Base-by-base conservation (phyloP, 2,797 vertebrate species). In the Coranthus polyacanthus region DNA sequence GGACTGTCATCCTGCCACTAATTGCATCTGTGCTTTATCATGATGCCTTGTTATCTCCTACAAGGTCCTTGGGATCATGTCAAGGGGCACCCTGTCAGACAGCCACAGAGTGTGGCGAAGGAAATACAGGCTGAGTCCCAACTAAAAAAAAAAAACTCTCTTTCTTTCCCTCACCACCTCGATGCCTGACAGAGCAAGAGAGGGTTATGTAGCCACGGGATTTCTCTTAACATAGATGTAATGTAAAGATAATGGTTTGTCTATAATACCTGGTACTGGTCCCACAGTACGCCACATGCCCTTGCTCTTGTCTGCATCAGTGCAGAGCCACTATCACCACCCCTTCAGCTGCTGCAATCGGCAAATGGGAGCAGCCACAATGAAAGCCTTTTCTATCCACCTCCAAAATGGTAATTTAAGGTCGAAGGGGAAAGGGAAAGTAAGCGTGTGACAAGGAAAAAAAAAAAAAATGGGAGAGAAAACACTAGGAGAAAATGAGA, bases 21-120 rank as follows among this genome's bases (percentile, higher is more conserved):
- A 91, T 87, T 92, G 89, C 37, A 52, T 78, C 79, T 80, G 70
- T 86, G 75, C 84, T 86, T 89, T 89, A 90, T 91, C 87, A 78
- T 68, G 65, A 84, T 85, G 70, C 73, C 75, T 86, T 75, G 78
- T 86, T 88, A 92, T 92, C 87, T 88, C 62, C 59, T 34, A 29
- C 65, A 81, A 68, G 76, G 85, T 82, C 84, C 16, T 74, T 43
- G 24, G 55, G 70, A 79, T 86, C 78, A 75, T 79, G 81, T 88
- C 81, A 89, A 75, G 52, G 73, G 46, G 65, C 72, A 46, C 52
- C 55, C 75, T 77, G 78, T 86, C 83, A 84, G 82, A 49, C 67
- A 72, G 29, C 39, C 53, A 67, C 41, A 67, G 39, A 81, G 61
- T 67, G 83, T 68, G 57, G 58, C 38, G 24, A 66, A 72, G 60